Evolutionary conservation across 2,797 vertebrate species (phyloP), one percentile per base, ranked within the genome.

Genomic region (Mormyrops attenuatus): DNA sequence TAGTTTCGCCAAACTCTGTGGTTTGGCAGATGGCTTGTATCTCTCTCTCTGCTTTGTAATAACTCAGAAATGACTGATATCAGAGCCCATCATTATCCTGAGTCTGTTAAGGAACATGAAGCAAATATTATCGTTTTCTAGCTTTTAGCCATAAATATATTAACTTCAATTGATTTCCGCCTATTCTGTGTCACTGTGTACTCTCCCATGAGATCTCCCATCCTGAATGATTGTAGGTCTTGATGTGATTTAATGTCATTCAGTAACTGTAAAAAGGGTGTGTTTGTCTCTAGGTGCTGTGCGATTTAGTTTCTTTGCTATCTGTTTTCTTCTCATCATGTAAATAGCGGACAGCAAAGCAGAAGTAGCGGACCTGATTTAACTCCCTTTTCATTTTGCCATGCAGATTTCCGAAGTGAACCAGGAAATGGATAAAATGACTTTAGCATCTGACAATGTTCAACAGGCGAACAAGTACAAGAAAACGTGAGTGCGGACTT

Each of bases 401-500:
- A 17, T 3, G 1, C 88, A 93, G 92, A 88, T 66, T 6, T 34
- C 89, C 2, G 3, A 90, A 93, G 95, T 90, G 87, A 92, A 93
- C 53, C 30, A 94, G n/a, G 53, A 57, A 26, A 88, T 96, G 91
- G 93, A 95, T 53, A 92, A 92, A 73, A 92, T 96, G 90, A 90
- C 93, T 17, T 0, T 96, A 89, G 92, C 7, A 13, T 90, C 88
- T 88, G 57, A 90, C 60, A 90, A 92, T 0, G 85, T 90, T 7
- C 88, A 90, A 0, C 89, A 93, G 49, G 73, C 87, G 93, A 92
- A 85, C 94, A 96, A 96, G 90, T 96, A 94, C 92, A 97, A 97
- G 93, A 95, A 94, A 91, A 95, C 92, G 96, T 96, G 91, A 92
- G 95, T 94, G 11, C 11, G 50, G 9, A 53, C 57, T 77, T 85